These are phyloP conservation scores for Trichogramma dendrolimi DNA, from an alignment of 2,888 invertebrate genomes.

Conservation along the genomic window DNA sequence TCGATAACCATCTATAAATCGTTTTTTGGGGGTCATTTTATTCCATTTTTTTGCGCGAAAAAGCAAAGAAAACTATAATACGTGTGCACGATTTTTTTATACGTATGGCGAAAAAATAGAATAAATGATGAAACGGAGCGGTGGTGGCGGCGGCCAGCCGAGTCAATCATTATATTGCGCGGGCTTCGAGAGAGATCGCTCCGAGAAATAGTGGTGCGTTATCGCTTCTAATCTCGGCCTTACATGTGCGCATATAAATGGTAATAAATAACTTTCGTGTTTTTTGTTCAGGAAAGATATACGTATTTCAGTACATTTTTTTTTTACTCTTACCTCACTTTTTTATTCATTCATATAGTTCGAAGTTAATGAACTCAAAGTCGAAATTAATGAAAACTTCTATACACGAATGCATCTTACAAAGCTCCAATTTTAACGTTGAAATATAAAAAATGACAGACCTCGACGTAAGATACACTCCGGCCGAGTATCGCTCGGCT, in stretches of 20 bases:
- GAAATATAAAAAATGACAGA: slow-evolving; percentile 6
- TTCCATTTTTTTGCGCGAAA: slow-evolving; percentile 7
- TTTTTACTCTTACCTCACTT: no score
- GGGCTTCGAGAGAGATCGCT: no score
- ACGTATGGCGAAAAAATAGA: slow-evolving; percentile 1
- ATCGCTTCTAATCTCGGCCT: no score
- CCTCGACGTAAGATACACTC: not conserved
- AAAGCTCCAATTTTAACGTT: not conserved
- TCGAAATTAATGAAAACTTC: slow-evolving; percentile 9
- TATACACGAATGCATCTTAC: not conserved
- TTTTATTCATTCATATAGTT: no score
- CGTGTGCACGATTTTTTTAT: not conserved
- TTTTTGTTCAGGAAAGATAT: no score
- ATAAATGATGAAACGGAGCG: slow-evolving; percentile 17
- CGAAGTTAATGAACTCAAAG: not conserved
- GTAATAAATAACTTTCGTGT: no score
- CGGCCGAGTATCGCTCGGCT: slow-evolving; percentile 45
- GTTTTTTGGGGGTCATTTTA: slow-evolving; percentile 1
- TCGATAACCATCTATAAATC: slow-evolving; percentile 42
- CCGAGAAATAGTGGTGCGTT: no score
- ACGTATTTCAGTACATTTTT: no score
- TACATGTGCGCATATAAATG: no score
- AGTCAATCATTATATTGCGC: no score
- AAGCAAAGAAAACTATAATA: no score
- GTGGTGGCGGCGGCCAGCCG: no score